phyloP scores from a whole-genome alignment of 2,113 vertebrate species.

The Pan paniscus region DNA sequence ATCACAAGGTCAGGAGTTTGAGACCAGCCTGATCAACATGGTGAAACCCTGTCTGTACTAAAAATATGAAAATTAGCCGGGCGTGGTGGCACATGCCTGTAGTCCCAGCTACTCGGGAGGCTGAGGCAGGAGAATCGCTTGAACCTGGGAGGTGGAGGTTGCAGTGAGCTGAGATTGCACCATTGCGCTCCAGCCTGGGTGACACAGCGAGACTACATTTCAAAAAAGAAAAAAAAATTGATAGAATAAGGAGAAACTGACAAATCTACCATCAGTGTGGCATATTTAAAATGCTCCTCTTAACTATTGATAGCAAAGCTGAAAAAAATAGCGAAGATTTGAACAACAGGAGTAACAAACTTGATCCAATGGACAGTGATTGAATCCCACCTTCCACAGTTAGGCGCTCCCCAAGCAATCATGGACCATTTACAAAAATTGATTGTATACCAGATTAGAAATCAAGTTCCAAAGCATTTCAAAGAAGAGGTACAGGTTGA shows the following conservation, averaged over 20 bases:
- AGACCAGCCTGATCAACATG: neutral
- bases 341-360: neutral
- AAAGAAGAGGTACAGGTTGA: neutral
- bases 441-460: neutral
- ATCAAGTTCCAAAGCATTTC: neutral
- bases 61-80: neutral
- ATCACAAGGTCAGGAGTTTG: neutral
- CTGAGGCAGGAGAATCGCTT: neutral
- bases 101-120: neutral
- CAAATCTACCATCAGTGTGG: neutral
- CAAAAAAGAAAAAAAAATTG: neutral
- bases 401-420: neutral
- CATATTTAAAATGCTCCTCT: neutral
- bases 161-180: neutral
- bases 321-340: neutral
- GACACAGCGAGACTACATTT: neutral
- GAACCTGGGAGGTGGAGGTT: neutral
- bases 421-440: neutral
- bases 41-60: neutral
- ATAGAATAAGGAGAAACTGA: neutral
- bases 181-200: neutral
- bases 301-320: neutral
- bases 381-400: neutral
- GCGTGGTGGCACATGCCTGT: neutral
- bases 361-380: neutral